phyloP scores from a whole-genome alignment of 2,888 invertebrate species.

The Mamestra brassicae region DNA sequence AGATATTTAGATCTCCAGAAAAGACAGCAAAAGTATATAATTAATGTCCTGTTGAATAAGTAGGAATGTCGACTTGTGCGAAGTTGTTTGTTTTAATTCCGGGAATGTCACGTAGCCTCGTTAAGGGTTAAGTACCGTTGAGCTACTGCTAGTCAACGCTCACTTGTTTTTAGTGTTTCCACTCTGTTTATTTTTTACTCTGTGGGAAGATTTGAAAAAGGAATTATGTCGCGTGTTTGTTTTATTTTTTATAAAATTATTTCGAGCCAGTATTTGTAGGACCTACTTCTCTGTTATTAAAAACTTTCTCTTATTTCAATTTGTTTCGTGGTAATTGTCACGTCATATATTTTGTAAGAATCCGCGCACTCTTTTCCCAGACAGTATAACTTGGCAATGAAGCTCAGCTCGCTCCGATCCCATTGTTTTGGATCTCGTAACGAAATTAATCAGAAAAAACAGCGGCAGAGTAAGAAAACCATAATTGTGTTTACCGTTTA shows the following conservation, averaged over 20 bases:
- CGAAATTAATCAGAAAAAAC: not conserved
- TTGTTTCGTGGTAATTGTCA: not conserved
- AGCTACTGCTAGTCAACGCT: slow-evolving; percentile 62
- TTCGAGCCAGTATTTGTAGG: not conserved
- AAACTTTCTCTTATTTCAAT: not conserved
- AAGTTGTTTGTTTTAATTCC: slow-evolving; percentile 72
- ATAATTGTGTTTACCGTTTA: not conserved
- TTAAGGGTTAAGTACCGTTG: slow-evolving; percentile 74
- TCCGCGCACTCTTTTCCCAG: no score
- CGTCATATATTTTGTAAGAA: not conserved
- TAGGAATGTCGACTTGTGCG: slow-evolving; percentile 63
- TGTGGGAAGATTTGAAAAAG: slow-evolving; percentile 52
- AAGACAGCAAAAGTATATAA: slow-evolving; percentile 70
- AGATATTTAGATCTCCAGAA: slow-evolving; percentile 61
- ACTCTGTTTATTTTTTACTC: slow-evolving; percentile 61
- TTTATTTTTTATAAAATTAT: slow-evolving; percentile 10
- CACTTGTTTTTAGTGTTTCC: slow-evolving; percentile 62
- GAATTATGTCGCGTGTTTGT: slow-evolving; percentile 36
- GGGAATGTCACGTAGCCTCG: slow-evolving; percentile 77
- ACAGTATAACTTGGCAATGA: not conserved
- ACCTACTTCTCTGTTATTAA: not conserved
- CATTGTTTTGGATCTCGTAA: not conserved
- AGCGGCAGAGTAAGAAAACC: not conserved
- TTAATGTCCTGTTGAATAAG: slow-evolving; percentile 70
- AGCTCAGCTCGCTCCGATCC: not conserved